These are phyloP conservation scores for Erannis defoliaria DNA, from an alignment of 2,888 invertebrate genomes.

Conservation along the genomic window DNA sequence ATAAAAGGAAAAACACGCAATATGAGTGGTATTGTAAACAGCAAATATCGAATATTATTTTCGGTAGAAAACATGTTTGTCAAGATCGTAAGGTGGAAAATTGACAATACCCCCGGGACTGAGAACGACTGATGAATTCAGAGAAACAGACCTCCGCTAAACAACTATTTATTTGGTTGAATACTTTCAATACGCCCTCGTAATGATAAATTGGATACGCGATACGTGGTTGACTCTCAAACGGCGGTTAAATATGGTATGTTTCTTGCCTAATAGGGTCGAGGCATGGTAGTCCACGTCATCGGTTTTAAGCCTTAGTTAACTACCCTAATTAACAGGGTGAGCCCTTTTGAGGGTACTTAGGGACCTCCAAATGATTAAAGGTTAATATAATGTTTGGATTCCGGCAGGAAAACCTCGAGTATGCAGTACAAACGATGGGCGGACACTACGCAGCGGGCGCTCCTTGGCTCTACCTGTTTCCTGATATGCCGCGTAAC, in stretches of 20 bases:
- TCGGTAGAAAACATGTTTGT: conserved; percentile 43
- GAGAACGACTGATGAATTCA: conserved; percentile 44
- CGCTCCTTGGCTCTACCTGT: conserved; percentile 75
- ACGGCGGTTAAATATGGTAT: conserved; percentile 24
- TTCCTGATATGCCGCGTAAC: conserved; percentile 75
- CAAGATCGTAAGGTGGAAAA: conserved; percentile 57
- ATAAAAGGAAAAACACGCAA: conserved; percentile 13
- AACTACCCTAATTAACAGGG: conserved; percentile 40
- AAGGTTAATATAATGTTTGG: conserved; percentile 34
- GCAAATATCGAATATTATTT: conserved; percentile 45
- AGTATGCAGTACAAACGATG: conserved; percentile 82
- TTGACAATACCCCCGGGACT: conserved; percentile 50
- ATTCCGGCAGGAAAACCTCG: conserved; percentile 64
- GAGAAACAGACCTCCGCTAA: conserved; percentile 39
- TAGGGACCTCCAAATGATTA: conserved; percentile 28
- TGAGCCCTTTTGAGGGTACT: conserved; percentile 30
- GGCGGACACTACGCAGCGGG: conserved; percentile 80
- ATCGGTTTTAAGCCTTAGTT: conserved; percentile 39
- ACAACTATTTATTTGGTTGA: conserved; percentile 41
- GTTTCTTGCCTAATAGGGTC: conserved; percentile 28
- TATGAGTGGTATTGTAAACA: conserved; percentile 31
- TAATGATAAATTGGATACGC: conserved; percentile 29
- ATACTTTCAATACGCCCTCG: conserved; percentile 28
- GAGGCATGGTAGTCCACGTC: conserved; percentile 16
- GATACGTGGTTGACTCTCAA: conserved; percentile 5